Conservation (phyloP, 64 coral and sea anemone species). For the Actinia tenebrosa region DNA sequence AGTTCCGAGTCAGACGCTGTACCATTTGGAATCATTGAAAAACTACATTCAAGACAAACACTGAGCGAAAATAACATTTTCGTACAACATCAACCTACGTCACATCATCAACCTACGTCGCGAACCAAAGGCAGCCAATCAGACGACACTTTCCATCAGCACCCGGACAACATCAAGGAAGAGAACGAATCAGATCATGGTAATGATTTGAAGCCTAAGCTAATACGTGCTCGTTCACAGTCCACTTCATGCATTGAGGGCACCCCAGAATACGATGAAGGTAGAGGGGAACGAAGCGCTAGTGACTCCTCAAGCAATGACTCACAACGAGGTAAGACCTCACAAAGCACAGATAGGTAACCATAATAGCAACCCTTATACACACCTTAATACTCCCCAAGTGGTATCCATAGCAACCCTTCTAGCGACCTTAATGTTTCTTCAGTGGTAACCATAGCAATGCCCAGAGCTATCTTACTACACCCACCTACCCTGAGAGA, state of each 20-base stretch:
- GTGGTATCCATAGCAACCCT: background rate
- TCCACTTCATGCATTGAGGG: constrained; percentile 1
- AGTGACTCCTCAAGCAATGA: background rate
- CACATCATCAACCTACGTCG: background rate
- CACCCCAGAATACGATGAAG: background rate
- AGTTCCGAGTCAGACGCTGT: constrained; percentile 8
- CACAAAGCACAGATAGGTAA: background rate
- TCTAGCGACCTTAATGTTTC: too few species aligned
- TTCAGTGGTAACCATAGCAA: too few species aligned
- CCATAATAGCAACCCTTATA: background rate
- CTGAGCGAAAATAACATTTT: background rate
- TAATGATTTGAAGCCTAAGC: background rate
- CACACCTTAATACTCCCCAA: background rate
- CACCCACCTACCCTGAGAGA: background rate
- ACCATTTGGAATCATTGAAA: background rate
- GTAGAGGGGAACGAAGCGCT: background rate
- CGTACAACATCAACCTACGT: background rate
- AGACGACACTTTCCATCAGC: background rate
- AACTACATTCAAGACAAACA: background rate
- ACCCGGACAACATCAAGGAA: background rate
- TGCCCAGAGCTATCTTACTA: too few species aligned
- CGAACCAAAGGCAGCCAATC: background rate
- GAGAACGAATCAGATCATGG: background rate
- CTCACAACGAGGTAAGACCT: background rate
- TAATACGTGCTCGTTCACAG: background rate